phyloP scores from a whole-genome alignment of 2,888 invertebrate species.

The Protonemura montana region DNA sequence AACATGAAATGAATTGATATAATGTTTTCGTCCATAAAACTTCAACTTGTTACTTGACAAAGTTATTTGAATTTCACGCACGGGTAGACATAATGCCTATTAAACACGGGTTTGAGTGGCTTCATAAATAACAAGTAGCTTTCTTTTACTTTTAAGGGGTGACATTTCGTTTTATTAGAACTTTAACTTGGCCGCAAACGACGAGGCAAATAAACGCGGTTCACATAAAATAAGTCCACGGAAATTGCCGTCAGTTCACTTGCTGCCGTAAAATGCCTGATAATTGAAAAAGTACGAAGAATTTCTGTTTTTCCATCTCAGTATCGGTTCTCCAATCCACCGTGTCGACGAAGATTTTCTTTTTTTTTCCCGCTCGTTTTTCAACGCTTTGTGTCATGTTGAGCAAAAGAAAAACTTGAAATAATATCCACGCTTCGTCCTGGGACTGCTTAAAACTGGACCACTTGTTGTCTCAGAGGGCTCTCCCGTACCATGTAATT shows the following conservation, averaged over 20 bases:
- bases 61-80: background rate
- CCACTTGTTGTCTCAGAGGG: background rate
- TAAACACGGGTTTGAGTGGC: background rate
- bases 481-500: background rate
- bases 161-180: background rate
- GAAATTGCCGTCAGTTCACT: background rate
- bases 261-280: background rate
- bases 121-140: background rate
- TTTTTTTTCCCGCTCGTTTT: background rate
- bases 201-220: background rate
- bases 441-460: background rate
- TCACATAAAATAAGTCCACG: background rate
- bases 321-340: background rate
- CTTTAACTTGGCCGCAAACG: background rate
- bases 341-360: background rate
- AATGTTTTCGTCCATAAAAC: background rate
- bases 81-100: background rate
- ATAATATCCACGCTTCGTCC: background rate
- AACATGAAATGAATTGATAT: background rate
- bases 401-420: background rate
- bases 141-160: background rate
- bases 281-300: background rate
- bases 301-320: background rate
- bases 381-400: background rate
- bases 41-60: background rate